phyloP scores from a whole-genome alignment of 2,888 invertebrate species.

The Hemistola chrysoprasaria region DNA sequence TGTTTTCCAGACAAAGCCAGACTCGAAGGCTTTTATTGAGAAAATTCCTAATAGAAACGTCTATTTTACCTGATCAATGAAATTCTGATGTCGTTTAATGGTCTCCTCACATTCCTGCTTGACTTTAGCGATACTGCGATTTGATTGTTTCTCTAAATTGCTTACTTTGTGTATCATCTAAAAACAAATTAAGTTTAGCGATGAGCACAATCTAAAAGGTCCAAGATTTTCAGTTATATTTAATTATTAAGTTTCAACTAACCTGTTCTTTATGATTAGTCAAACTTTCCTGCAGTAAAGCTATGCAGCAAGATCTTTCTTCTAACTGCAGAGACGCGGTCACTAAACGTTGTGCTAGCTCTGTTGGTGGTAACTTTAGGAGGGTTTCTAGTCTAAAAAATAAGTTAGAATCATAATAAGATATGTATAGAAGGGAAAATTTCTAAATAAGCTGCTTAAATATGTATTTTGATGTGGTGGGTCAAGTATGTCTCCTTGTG shows the following conservation, averaged over 20 bases:
- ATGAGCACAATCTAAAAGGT: no score
- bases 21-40: no score
- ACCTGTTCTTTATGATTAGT: slow-evolving; percentile 80
- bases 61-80: slow-evolving; percentile 89
- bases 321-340: slow-evolving; percentile 83
- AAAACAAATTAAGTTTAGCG: no score
- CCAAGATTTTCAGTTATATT: no score
- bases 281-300: slow-evolving; percentile 82
- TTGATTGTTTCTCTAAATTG: slow-evolving; percentile 70
- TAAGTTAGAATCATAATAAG: neutral
- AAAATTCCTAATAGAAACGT: no score
- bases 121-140: slow-evolving; percentile 61
- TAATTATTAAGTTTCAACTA: neutral
- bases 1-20: no score
- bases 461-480: no score
- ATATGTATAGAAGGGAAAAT: no score
- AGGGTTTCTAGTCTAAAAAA: slow-evolving; percentile 77
- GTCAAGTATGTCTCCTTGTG: no score
- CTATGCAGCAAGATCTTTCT: slow-evolving; percentile 82
- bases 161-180: slow-evolving; percentile 75
- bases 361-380: slow-evolving; percentile 79
- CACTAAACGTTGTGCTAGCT: slow-evolving; percentile 83
- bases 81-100: slow-evolving; percentile 90
- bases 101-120: slow-evolving; percentile 87
- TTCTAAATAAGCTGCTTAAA: no score